Conservation (phyloP, 1,140 invertebrate species). For the Ganaspis sp. region DNA sequence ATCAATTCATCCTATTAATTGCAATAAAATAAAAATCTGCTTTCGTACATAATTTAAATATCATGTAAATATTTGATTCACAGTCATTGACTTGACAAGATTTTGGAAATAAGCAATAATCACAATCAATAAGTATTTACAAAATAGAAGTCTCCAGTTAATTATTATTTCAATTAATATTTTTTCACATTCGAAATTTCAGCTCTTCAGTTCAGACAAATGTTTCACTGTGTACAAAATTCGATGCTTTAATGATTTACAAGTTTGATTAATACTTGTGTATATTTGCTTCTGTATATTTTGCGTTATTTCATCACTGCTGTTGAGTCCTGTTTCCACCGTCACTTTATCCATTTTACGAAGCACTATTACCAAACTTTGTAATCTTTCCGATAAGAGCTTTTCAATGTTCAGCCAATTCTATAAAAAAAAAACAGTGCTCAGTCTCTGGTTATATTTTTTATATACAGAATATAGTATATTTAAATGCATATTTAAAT, state of each 20-base stretch:
- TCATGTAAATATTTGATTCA: background rate
- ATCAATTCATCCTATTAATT: background rate
- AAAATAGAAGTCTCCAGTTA: conserved; percentile 56
- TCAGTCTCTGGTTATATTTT: background rate
- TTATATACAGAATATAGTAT: background rate
- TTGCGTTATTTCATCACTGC: conserved; percentile 51
- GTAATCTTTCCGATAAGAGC: conserved; percentile 63
- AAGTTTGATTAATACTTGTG: conserved; percentile 68
- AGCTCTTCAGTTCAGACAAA: conserved; percentile 71
- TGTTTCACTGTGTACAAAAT: conserved; percentile 67
- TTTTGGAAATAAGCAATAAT: conserved; percentile 40
- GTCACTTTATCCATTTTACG: conserved; percentile 66
- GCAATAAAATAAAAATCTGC: background rate
- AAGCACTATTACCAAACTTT: conserved; percentile 63
- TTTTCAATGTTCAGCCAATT: conserved; percentile 65
- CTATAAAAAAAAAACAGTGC: conserved; percentile 62
- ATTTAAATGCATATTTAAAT: too few relatives aligned
- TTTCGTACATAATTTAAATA: background rate
- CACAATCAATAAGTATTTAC: conserved; percentile 56
- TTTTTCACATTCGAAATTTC: conserved; percentile 61
- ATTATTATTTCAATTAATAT: conserved; percentile 59
- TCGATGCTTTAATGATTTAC: conserved; percentile 66
- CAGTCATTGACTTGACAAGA: conserved; percentile 17
- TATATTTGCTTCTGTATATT: conserved; percentile 62
- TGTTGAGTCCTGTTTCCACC: conserved; percentile 59